Percentiles rank a stretch among this genome's conserved stretches.
phyloP scores from a whole-genome alignment of 2,113 vertebrate genomes.

The Ahaetulla prasina region DNA sequence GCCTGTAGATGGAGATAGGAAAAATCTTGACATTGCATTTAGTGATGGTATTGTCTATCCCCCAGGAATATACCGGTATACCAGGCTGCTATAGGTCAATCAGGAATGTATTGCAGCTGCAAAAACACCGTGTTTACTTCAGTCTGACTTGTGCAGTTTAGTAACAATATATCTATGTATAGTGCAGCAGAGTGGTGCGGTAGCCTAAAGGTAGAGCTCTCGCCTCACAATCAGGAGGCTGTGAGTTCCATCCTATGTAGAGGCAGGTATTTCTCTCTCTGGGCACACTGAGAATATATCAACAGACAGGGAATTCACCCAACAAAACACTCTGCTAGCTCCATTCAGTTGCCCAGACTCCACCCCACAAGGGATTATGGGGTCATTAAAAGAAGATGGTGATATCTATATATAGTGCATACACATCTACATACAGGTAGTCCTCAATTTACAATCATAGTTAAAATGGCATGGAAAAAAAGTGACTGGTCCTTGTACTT shows the following conservation, averaged over 20 bases:
- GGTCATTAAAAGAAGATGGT: no score
- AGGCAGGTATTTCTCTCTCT: no score
- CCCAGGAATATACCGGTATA: background rate
- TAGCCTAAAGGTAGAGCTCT: no score
- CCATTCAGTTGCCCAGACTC: no score
- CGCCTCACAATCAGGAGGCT: no score
- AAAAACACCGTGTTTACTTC: background rate
- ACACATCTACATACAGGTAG: background rate
- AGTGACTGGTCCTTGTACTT: background rate
- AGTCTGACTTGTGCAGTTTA: background rate
- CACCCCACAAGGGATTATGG: no score
- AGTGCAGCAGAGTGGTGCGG: background rate
- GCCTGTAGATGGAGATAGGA: background rate
- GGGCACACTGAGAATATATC: no score
- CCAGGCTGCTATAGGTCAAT: background rate
- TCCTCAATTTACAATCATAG: background rate
- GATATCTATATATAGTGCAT: background rate
- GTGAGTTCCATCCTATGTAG: no score
- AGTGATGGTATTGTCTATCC: background rate
- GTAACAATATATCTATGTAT: background rate
- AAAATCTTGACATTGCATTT: background rate
- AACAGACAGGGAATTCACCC: no score
- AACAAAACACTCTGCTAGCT: no score
- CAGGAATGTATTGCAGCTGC: background rate
- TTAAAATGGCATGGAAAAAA: background rate